Conservation (phyloP, 2,797 vertebrate species). For the Manis javanica region DNA sequence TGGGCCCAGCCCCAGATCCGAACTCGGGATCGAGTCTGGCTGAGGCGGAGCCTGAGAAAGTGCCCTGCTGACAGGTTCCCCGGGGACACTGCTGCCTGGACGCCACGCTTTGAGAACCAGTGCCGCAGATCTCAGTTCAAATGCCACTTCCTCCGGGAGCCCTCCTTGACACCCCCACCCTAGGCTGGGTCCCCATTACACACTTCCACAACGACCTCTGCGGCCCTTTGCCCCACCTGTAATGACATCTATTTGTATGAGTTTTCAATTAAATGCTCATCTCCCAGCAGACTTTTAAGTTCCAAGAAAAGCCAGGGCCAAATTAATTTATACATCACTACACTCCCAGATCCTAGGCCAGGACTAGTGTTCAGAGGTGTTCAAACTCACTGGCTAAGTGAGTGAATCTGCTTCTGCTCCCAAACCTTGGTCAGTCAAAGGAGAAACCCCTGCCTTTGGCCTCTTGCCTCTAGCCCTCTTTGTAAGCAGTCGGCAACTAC, state of each 20-base stretch:
- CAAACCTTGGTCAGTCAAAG: not conserved
- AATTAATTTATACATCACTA: too few species aligned
- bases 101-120: not conserved
- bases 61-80: not conserved
- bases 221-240: not conserved
- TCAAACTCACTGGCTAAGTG: not conserved
- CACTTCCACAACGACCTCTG: accelerated
- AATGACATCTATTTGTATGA: not conserved
- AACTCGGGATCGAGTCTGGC: not conserved
- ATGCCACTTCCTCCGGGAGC: not conserved
- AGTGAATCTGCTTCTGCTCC: not conserved
- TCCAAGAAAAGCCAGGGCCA: not conserved
- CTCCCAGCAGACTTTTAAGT: not conserved
- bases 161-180: not conserved
- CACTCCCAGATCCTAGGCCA: not conserved
- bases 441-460: not conserved
- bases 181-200: not conserved
- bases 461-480: not conserved
- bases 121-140: not conserved
- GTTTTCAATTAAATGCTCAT: not conserved
- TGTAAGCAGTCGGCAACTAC: not conserved
- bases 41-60: not conserved
- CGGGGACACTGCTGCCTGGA: not conserved
- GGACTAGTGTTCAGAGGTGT: not conserved
- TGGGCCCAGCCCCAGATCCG: not conserved